phyloP scores from a whole-genome alignment of 92 coral and sea anemone genomes.

The Epizoanthus ramosus region DNA sequence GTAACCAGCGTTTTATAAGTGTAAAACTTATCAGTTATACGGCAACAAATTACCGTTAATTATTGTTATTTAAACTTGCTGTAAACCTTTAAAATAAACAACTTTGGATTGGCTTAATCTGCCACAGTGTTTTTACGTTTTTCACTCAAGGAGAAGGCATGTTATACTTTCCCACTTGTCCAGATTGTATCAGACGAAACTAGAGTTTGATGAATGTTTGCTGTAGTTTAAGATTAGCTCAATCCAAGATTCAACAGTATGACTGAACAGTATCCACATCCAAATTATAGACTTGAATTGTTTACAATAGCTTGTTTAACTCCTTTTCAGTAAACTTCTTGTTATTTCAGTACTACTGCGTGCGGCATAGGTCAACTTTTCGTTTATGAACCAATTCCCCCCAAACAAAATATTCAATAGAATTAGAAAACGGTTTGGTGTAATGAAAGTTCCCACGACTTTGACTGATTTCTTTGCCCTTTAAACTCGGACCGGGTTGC shows the following conservation, averaged over 20 bases:
- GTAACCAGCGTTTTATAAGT: too few relatives aligned
- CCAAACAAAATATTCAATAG: too few relatives aligned
- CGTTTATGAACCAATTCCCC: too few relatives aligned
- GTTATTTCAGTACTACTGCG: background rate
- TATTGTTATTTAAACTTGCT: constrained; percentile 3
- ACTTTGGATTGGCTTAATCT: constrained; percentile 19
- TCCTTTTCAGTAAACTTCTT: background rate
- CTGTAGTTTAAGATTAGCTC: constrained; percentile 9
- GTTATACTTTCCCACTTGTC: constrained; percentile 8
- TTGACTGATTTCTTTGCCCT: background rate
- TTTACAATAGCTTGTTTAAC: constrained; percentile 16
- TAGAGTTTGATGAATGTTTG: background rate
- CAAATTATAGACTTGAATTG: background rate
- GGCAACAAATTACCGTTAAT: constrained; percentile 33
- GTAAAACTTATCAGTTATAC: background rate
- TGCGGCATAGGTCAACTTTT: background rate
- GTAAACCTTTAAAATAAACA: constrained; percentile 34
- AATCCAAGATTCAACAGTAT: constrained; percentile 22
- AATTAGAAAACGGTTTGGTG: too few relatives aligned
- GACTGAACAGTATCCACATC: background rate
- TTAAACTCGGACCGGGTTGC: constrained; percentile 2
- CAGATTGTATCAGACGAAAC: constrained; percentile 22
- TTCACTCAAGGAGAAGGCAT: constrained; percentile 1
- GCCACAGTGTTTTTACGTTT: constrained; percentile 13
- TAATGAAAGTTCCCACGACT: too few relatives aligned